Base-by-base conservation (phyloP, 2,113 vertebrate genomes). In the Cyanistes caeruleus region DNA sequence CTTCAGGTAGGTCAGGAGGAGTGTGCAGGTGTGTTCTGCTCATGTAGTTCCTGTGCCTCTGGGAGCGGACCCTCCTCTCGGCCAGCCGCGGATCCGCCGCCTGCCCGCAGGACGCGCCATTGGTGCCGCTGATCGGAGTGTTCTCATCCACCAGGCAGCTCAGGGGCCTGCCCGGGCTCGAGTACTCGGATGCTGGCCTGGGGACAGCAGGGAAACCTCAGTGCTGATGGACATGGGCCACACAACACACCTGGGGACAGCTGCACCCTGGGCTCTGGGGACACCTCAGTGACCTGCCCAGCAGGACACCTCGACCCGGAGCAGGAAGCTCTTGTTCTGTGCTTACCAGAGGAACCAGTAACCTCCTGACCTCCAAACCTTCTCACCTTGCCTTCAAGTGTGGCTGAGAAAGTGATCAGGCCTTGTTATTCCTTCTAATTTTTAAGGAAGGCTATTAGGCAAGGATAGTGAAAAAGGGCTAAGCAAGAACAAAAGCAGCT, bases 131-230 rank as follows among this genome's bases (percentile, higher is more conserved):
- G 63, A 99, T 96, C 6, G 99, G 99, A 15, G 99, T 99, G 98
- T 99, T 99, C 97, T 99, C 99, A 15, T 99, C 99, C 96, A 99
- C 99, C 58, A 99, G 98, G 41, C 99, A 99, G 98, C 99, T 99
- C 91, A 99, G 98, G 1, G 99, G 99, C 81, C 99, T 98, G 58
- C 99, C 99, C 7, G 99, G 99, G 96, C 99, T 99, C 77, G 99
- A 99, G 97, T 99, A 99, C 96, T 99, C 99, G 0, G 99, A 99
- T 0, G 99, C 99, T 7, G 99, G 99, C 95, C 99, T 99, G 77
- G 90, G 90, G 93, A 95, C 91, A 86, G 31, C 0, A 3, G 55
- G 25, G 79, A 48, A 19, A 39, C 1, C 10, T 51, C 22, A 23
- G 10, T 13, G 46, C 39, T 62, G 13, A 2, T 3, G 67, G 49